Evolutionary conservation across 1,140 invertebrate species (phyloP), one percentile per base, ranked within the genome.

Genomic region (Aphidius ervi): DNA sequence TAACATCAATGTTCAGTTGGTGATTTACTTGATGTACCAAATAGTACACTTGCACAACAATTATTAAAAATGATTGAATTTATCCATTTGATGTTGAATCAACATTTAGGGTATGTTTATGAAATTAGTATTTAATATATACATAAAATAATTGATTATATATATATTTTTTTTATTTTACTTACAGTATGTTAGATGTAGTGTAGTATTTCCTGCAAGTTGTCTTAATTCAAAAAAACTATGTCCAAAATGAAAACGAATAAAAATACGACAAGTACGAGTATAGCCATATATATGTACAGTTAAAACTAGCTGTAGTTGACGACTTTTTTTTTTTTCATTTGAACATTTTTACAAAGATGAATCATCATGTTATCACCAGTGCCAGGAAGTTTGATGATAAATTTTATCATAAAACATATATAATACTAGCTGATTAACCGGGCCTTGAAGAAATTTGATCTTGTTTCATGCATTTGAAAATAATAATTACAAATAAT

Each of bases 51-150:
- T 50, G 84, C 85, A 5, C 83, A 86, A 64, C 86, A 87, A 64
- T 74, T 98, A n/a, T 85, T 89, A 65, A 91, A 90, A 74, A 85
- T 91, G 1, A 88, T 95, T 7, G 83, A 83, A 87, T 97, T 63
- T 97, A 94, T 83, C 93, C 95, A 6, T 98, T 97, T 82, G 90
- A 97, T 70, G 84, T 91, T 16, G 87, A 88, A 45, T 84, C 84
- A n/a, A 95, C 93, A 42, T 92, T 88, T 68, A 83, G 90, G 74
- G 89, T 91, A 73, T 78, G 75, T 70, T 61, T 66, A 49, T 55
- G 31, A 41, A 31, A 60, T 46, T 58, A 46, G 63, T 37, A 20
- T 46, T 60, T 57, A 20, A 54, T 45, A 54, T 45, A 39, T 41
- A 61, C 47, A 46, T 56, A 63, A 65, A 67, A 20, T 56, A 52